Evolutionary conservation across 2,113 vertebrate species (phyloP), one percentile per base, ranked within the genome.

Genomic region (Arvicanthis niloticus): DNA sequence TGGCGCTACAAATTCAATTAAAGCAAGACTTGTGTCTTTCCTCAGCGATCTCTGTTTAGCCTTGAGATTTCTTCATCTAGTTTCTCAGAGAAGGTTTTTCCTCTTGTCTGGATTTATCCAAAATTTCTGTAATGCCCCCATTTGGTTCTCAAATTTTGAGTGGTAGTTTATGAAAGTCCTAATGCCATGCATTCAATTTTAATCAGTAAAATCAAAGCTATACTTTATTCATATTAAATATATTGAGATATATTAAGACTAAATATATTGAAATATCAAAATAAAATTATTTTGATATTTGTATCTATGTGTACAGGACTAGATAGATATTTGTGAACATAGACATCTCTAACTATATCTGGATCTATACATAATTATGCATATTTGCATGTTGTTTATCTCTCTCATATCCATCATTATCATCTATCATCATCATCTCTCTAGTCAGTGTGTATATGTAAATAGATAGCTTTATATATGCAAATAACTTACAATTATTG

Each of bases 161-260:
- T 89, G 42, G 78, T 75, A 10, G 84, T 91, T 96, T 89, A 92
- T 12, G 21, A 85, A 96, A 94, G 62, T 77, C 42, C 45, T 88
- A 88, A 81, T 68, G 17, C 1, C 1, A 75, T 5, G 1, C n/a
- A 95, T 34, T 84, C 34, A n/a, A 24, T 91, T 96, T 76, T 45
- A 91, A 72, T 94, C 86, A 95, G 8, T 73, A 62, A 95, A 93
- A 95, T 91, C 4, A 70, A 93, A 94, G 42, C 21, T 85, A 72
- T 91, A 89, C 65, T 88, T 21, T 60, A 84, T 12, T 91, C 24
- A 72, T 13, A 88, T n/a, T 94, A 94, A 89, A 73, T 82, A 60
- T 53, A 81, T 80, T 90, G n/a, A 93, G 73, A 87, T 10, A 26
- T 65, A 29, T 65, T 65, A 10, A 65, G 62, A 31, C 26, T 29